Percentiles rank a stretch among this genome's conserved stretches.
Evolutionary conservation across 2,113 vertebrate species (phyloP).

Genomic region (Rousettus leschenaultii): DNA sequence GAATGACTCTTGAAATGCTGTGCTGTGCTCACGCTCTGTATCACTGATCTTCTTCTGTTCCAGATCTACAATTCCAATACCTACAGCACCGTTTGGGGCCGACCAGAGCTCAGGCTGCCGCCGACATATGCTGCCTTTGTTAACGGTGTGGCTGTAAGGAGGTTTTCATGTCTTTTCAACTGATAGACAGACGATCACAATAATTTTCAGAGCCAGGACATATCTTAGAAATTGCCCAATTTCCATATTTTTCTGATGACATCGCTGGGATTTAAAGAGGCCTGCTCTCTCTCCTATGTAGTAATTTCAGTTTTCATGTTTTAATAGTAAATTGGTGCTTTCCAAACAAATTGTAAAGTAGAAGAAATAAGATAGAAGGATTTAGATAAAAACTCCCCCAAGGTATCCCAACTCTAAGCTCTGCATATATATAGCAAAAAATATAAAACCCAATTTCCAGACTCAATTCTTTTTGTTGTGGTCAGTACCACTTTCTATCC

Average conservation of each 20-base stretch:
- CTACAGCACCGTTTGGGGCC: constrained; percentile 91
- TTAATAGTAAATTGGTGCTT: background rate
- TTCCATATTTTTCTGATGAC: background rate
- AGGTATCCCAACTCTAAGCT: background rate
- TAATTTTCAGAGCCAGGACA: background rate
- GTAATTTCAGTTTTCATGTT: background rate
- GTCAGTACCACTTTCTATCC: background rate
- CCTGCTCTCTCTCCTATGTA: background rate
- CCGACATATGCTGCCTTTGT: constrained; percentile 91
- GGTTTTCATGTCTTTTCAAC: constrained; percentile 9
- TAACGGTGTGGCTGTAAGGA: constrained; percentile 93
- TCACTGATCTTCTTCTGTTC: constrained; percentile 59
- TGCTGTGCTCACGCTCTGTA: background rate
- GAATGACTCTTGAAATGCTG: background rate
- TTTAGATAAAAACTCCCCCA: background rate
- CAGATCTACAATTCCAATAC: constrained; percentile 84
- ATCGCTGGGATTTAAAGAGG: background rate
- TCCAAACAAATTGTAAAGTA: background rate
- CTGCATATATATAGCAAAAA: background rate
- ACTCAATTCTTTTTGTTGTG: background rate
- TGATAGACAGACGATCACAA: background rate
- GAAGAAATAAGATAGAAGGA: background rate
- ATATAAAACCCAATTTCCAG: background rate
- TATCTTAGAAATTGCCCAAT: background rate
- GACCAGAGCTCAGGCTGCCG: constrained; percentile 82